Conservation (phyloP, 2,888 invertebrate species). For the Mesorhabditis belari region DNA sequence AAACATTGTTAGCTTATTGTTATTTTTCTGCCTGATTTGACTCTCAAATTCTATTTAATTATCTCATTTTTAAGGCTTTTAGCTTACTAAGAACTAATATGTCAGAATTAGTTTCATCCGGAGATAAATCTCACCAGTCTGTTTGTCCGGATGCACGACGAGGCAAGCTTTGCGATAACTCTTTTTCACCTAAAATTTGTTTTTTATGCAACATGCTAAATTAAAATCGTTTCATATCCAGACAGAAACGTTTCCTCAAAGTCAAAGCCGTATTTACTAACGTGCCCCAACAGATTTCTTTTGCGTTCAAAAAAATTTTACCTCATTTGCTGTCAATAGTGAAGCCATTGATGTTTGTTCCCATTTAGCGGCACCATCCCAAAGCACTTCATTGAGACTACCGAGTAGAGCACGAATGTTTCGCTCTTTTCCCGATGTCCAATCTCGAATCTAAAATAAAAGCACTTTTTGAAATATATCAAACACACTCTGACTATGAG, state of each 20-base stretch:
- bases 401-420: constrained; percentile 91
- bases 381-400: constrained; percentile 72
- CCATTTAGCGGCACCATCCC: constrained; percentile 74
- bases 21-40: too few species aligned
- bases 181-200: constrained; percentile 76
- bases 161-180: constrained; percentile 89
- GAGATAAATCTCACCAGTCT: constrained; percentile 15
- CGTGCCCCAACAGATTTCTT: too few species aligned
- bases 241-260: background rate
- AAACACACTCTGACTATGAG: too few species aligned
- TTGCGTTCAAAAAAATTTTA: constrained; percentile 53
- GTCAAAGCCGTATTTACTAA: too few species aligned
- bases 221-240: background rate
- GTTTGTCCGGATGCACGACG: constrained; percentile 95
- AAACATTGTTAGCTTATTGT: too few species aligned
- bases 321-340: constrained; percentile 80
- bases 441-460: constrained; percentile 63
- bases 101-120: too few species aligned
- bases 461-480: constrained; percentile 7
- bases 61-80: too few species aligned
- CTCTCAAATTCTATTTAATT: too few species aligned
- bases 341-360: constrained; percentile 87
- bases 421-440: constrained; percentile 86
- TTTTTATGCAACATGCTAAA: background rate
- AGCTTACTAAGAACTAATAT: too few species aligned